phyloP scores from a whole-genome alignment of 2,797 vertebrate genomes.

The Phataginus tetradactyla region DNA sequence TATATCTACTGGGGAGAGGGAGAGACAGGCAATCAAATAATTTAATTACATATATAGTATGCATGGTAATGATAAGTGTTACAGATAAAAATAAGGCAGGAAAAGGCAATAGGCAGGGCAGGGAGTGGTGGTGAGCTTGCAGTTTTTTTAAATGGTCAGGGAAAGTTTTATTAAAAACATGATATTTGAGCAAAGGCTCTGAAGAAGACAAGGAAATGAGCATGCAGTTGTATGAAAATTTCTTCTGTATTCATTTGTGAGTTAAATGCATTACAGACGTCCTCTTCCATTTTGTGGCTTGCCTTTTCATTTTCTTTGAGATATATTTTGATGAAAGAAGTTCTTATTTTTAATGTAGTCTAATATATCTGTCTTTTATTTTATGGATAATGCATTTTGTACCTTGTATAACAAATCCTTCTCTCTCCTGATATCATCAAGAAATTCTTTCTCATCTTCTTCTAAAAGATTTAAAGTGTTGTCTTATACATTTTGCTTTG shows the following conservation, averaged over 20 bases:
- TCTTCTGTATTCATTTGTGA: background rate
- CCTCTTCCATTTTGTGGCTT: background rate
- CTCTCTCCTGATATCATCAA: background rate
- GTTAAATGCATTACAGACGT: background rate
- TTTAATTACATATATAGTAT: background rate
- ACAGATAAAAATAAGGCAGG: background rate
- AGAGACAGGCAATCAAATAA: background rate
- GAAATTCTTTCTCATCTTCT: background rate
- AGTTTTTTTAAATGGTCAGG: background rate
- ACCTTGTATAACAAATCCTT: background rate
- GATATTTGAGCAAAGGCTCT: slow-evolving; percentile 17
- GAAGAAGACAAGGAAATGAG: slow-evolving; percentile 19
- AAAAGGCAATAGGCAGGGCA: background rate
- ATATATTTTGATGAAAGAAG: slow-evolving; percentile 3
- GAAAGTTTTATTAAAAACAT: slow-evolving; percentile 19
- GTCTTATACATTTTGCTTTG: background rate
- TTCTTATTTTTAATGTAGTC: slow-evolving; percentile 41
- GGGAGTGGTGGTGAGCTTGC: background rate
- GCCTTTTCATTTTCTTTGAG: background rate
- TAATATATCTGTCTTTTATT: background rate
- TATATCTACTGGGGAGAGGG: background rate
- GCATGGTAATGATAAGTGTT: background rate
- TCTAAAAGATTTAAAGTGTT: background rate
- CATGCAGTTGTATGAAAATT: background rate
- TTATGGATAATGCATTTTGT: background rate